Conservation (phyloP, 2,797 vertebrate genomes). For the Hydrolagus colliei region DNA sequence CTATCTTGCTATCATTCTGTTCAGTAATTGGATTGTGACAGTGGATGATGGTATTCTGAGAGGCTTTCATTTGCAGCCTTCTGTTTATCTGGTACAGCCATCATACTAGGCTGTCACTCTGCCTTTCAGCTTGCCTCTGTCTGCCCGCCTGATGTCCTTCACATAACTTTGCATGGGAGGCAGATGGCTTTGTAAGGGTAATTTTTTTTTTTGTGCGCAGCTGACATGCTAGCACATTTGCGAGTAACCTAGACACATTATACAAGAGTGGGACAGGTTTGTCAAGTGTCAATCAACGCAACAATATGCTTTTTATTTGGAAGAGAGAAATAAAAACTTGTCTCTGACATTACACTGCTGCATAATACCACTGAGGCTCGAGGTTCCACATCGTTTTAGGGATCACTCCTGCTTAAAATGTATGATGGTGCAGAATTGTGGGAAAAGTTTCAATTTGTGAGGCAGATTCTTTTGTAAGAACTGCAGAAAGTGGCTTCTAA, state of each 20-base stretch:
- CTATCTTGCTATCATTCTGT: conserved; percentile 99
- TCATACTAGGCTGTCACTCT: conserved; percentile 98
- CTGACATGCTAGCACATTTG: conserved; percentile 77
- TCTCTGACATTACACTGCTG: conserved; percentile 68
- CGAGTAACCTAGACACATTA: conserved; percentile 75
- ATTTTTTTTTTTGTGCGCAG: conserved; percentile 63
- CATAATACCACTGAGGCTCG: conserved; percentile 50
- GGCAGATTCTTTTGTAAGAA: too few relatives aligned
- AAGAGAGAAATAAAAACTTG: conserved; percentile 61
- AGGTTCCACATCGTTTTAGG: too few relatives aligned
- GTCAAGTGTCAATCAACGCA: conserved; percentile 78
- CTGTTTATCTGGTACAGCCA: conserved; percentile 99
- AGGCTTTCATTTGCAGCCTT: conserved; percentile 99
- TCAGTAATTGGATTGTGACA: conserved; percentile 99
- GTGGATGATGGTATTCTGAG: conserved; percentile 98
- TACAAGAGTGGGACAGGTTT: conserved; percentile 73
- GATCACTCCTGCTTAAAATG: too few relatives aligned
- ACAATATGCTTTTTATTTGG: conserved; percentile 78
- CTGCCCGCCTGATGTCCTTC: conserved; percentile 99
- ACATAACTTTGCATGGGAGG: conserved; percentile 98
- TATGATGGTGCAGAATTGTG: too few relatives aligned
- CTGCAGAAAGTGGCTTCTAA: too few relatives aligned
- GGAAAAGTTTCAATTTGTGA: too few relatives aligned
- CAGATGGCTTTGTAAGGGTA: conserved; percentile 79
- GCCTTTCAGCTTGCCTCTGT: conserved; percentile 92